These are phyloP conservation scores for Lysiphlebus fabarum DNA, from an alignment of 1,140 invertebrate species.

Conservation along the genomic window DNA sequence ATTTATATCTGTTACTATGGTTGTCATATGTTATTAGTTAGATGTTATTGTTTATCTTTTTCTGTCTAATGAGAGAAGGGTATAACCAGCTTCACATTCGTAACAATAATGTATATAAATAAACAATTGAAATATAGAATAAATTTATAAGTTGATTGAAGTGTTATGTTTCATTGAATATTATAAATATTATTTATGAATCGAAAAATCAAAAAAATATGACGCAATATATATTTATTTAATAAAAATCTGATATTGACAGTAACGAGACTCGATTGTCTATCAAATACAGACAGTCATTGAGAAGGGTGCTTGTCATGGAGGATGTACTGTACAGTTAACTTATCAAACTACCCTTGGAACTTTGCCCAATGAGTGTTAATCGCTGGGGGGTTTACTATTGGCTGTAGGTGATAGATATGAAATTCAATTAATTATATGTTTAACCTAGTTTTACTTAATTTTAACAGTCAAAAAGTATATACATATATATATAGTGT, in stretches of 20 bases:
- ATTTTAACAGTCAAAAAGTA: no score
- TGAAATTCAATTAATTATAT: constrained; percentile 3
- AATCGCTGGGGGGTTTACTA: not conserved
- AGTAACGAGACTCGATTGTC: constrained; percentile 19
- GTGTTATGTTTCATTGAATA: not conserved
- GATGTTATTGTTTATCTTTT: no score
- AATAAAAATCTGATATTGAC: constrained; percentile 14
- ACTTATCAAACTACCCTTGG: constrained; percentile 9
- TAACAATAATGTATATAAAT: no score
- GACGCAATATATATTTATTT: no score
- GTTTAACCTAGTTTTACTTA: no score
- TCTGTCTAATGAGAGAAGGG: no score
- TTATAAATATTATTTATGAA: no score
- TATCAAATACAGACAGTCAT: constrained; percentile 9
- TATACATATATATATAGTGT: no score
- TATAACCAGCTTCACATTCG: no score
- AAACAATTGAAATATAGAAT: no score
- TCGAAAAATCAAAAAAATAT: not conserved
- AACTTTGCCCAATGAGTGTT: not conserved
- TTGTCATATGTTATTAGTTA: no score
- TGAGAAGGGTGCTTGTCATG: constrained; percentile 5
- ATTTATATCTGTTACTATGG: no score
- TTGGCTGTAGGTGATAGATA: not conserved
- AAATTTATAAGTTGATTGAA: not conserved
- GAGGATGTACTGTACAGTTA: constrained; percentile 5